Evolutionary conservation across 92 coral and sea anemone genomes (phyloP).

Genomic region (Phymanthus crucifer): DNA sequence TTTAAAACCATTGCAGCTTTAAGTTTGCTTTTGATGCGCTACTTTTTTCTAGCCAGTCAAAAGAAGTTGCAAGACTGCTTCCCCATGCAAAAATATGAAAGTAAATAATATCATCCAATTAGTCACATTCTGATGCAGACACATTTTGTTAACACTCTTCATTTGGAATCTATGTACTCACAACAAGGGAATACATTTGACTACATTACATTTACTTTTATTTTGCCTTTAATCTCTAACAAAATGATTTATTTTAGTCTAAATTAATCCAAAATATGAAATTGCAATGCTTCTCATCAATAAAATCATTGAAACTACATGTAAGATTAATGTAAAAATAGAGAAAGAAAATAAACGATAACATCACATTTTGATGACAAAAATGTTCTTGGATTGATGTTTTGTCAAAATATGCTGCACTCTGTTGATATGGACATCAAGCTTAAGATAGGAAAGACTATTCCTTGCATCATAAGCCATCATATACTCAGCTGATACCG

Average conservation of each 20-base stretch:
- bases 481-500: constrained; percentile 17
- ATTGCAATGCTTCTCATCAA: background rate
- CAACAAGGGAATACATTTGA: background rate
- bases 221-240: background rate
- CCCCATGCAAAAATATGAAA: too few species aligned
- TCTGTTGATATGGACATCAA: constrained; percentile 4
- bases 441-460: constrained; percentile 12
- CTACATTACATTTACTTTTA: background rate
- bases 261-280: background rate
- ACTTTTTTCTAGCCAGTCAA: too few species aligned
- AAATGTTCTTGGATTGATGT: background rate
- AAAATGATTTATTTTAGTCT: background rate
- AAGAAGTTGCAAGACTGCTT: too few species aligned
- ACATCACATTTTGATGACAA: background rate
- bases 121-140: too few species aligned
- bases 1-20: too few species aligned
- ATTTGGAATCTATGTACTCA: too few species aligned
- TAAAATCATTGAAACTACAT: background rate
- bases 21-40: too few species aligned
- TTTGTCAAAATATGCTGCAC: background rate
- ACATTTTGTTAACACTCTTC: too few species aligned
- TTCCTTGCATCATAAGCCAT: constrained; percentile 19
- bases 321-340: constrained; percentile 3
- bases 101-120: too few species aligned
- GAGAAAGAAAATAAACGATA: background rate